A percentile compares a stretch with the other conserved stretches of the same genome.
These are phyloP conservation scores for Notarius quadriscutis DNA, from an alignment of 2,113 vertebrate species.

Conservation along the genomic window DNA sequence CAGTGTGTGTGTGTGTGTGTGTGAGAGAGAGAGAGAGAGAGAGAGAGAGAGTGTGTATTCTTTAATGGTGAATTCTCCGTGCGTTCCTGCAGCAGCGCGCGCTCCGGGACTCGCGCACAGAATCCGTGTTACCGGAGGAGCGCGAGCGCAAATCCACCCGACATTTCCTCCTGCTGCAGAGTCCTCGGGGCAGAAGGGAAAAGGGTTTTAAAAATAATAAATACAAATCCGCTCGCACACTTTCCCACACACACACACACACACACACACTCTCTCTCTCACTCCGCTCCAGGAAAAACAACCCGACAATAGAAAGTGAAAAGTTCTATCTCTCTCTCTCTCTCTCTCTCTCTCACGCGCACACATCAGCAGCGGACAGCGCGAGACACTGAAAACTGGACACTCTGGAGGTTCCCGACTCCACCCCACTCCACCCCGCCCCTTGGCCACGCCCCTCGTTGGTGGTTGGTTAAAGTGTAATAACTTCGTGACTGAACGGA, in stretches of 20 bases:
- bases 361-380: neutral
- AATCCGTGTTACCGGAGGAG: neutral
- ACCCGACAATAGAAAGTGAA: neutral
- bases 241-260: neutral
- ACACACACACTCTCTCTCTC: neutral
- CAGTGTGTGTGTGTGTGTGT: neutral
- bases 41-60: neutral
- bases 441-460: neutral
- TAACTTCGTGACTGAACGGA: neutral
- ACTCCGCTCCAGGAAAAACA: neutral
- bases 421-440: neutral
- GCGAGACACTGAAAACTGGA: neutral
- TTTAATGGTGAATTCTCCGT: neutral
- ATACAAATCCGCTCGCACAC: neutral
- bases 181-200: neutral
- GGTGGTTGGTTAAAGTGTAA: neutral
- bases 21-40: neutral
- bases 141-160: neutral
- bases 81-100: neutral
- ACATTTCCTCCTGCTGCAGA: neutral
- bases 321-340: neutral
- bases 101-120: neutral
- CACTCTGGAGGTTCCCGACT: neutral
- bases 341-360: neutral
- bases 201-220: too few relatives aligned